A percentile compares a stretch with the other conserved stretches of the same genome.
phyloP scores from a whole-genome alignment of 2,113 vertebrate genomes.

The Vicugna pacos region DNA sequence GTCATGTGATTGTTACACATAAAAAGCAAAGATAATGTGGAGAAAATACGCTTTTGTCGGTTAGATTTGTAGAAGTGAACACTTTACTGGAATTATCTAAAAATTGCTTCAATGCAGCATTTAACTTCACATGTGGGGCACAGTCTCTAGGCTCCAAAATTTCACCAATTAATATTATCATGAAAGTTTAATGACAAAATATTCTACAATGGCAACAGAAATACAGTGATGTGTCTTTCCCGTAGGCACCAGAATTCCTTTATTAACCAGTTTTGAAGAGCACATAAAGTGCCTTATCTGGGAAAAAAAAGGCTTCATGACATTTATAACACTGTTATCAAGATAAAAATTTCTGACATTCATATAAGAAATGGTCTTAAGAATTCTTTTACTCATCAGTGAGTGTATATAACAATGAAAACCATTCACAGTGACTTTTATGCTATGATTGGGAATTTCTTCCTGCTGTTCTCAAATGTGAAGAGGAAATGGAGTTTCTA shows the following conservation, averaged over 20 bases:
- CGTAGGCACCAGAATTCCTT: background rate
- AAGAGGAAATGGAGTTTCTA: background rate
- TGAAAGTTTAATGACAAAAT: background rate
- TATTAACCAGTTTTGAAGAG: background rate
- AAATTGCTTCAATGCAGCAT: background rate
- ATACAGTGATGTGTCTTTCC: background rate
- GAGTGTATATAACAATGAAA: background rate
- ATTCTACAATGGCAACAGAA: background rate
- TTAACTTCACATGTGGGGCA: background rate
- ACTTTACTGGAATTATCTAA: background rate
- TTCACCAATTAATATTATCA: background rate
- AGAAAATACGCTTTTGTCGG: background rate
- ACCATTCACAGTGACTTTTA: background rate
- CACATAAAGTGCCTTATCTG: background rate
- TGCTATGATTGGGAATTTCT: background rate
- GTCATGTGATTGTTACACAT: background rate
- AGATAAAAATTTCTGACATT: background rate
- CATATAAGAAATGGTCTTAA: background rate
- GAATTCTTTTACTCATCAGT: background rate
- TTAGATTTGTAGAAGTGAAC: background rate
- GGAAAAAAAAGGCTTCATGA: background rate
- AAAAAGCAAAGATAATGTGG: background rate
- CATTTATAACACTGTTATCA: background rate
- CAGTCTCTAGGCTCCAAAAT: background rate
- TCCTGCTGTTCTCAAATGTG: background rate